phyloP scores from a whole-genome alignment of 1,140 invertebrate genomes.

The Penaeus indicus region DNA sequence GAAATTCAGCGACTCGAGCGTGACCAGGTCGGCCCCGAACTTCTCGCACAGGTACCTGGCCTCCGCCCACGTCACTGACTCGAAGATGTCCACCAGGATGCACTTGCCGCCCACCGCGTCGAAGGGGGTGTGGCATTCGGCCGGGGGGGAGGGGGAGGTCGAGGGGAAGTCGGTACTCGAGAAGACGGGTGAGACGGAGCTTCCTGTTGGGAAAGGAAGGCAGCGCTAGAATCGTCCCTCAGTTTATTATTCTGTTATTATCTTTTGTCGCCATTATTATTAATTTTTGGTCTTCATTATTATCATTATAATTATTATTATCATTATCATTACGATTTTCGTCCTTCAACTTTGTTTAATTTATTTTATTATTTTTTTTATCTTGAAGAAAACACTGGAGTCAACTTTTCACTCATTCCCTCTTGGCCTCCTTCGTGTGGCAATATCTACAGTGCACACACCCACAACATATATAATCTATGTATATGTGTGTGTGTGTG shows the following conservation, averaged over 20 bases:
- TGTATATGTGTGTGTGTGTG: neutral
- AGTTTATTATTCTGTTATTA: too few species aligned
- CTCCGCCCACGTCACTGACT: constrained; percentile 12
- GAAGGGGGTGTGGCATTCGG: neutral
- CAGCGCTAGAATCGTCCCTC: neutral
- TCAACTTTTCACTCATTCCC: too few species aligned
- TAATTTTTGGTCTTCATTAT: too few species aligned
- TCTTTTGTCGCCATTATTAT: neutral
- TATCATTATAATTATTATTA: neutral
- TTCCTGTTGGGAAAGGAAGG: neutral
- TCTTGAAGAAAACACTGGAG: too few species aligned
- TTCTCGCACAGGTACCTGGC: constrained; percentile 36
- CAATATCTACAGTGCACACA: too few species aligned
- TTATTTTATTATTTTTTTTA: neutral
- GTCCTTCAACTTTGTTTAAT: neutral
- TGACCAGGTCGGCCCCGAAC: constrained; percentile 17
- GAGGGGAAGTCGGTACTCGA: neutral
- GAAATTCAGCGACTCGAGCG: constrained; percentile 3
- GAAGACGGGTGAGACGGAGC: too few species aligned
- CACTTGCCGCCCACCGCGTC: constrained; percentile 18
- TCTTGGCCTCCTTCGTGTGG: too few species aligned
- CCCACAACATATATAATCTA: too few species aligned
- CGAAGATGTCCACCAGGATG: constrained; percentile 36
- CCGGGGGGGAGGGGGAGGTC: neutral
- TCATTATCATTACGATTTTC: neutral